These are phyloP conservation scores for Acanthiza pusilla DNA, from an alignment of 2,797 vertebrate species.

Conservation along the genomic window DNA sequence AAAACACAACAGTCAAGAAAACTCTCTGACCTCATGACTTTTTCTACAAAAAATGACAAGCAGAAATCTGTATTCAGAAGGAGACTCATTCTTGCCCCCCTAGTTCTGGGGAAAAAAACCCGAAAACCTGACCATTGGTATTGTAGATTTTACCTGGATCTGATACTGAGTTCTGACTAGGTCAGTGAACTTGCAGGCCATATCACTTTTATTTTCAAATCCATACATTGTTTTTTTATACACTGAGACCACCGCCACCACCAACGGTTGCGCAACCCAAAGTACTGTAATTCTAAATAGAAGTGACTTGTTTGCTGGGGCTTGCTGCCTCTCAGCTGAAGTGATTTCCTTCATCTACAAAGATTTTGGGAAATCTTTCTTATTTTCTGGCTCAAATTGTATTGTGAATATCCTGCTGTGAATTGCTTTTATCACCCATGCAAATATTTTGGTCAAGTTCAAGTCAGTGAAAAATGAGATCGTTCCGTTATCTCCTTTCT, in stretches of 20 bases:
- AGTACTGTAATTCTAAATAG: not conserved
- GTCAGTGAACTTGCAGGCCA: not conserved
- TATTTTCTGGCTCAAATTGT: not conserved
- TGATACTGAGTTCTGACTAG: not conserved
- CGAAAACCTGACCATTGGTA: fast-evolving
- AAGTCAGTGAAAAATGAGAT: not conserved
- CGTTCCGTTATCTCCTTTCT: not conserved
- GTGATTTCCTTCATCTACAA: not conserved
- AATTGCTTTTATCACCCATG: not conserved
- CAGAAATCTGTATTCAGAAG: not conserved
- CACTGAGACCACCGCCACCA: not conserved
- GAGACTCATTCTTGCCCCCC: not conserved
- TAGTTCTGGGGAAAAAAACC: not conserved
- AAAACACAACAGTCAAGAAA: not conserved
- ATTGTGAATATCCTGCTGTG: not conserved
- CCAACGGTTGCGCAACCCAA: not conserved
- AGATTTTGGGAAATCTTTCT: not conserved
- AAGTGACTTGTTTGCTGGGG: not conserved
- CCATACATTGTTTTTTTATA: not conserved
- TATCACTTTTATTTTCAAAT: not conserved
- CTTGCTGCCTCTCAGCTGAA: not conserved
- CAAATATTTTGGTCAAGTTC: not conserved
- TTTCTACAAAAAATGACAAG: not conserved
- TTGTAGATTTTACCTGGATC: not conserved
- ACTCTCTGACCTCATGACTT: not conserved